Base-by-base conservation (phyloP, 2,113 vertebrate genomes). In the Epinephelus cyanopodus region DNA sequence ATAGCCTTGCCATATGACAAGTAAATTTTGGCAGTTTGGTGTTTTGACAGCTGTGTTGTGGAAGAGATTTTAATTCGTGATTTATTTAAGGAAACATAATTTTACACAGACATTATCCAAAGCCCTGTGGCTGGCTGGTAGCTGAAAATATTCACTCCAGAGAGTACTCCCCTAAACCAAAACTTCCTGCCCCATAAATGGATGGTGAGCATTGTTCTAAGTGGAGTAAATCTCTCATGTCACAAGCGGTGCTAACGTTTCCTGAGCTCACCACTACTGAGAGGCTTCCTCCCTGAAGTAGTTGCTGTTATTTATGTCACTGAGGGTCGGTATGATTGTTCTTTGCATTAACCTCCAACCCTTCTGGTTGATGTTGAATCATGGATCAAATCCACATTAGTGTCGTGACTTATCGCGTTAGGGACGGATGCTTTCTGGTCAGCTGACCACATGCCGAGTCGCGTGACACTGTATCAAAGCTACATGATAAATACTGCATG, bases 51-150 rank as follows among this genome's bases (percentile, higher is more conserved):
- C 92, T 92, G 91, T 68, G 39, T 74, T 82, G 83, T 69, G 74
- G 81, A 80, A 72, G 66, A 80, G 84, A 71, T 92, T 92, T 92
- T 85, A 89, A 92, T 92, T 86, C 72, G 42, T 57, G 76, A 90
- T 94, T 91, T 92, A 94, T 95, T 93, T 92, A 90, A 89, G 88
- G 92, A 93, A 93, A 92, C 90, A 61, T 89, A 25, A 47, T 89
- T 92, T 89, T 77, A 68, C 78, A 50, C 74, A 74, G 82, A 88
- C 79, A 72, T 83, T 82, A 93, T 86, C 85, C 84, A 81, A 80
- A 77, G 64, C 79, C 63, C 62, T 85, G 87, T 68, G 92, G 89
- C 85, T 52, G 58, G 21, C 82, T 84, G 79, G 19, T 25, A 65
- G 71, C 72, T 84, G 83, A 84, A 88, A 89, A 88, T 79, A 91